Percentiles rank a stretch among this genome's conserved stretches.
These are phyloP conservation scores for Diachasma alloeum DNA, from an alignment of 1,140 invertebrate species.

Conservation along the genomic window DNA sequence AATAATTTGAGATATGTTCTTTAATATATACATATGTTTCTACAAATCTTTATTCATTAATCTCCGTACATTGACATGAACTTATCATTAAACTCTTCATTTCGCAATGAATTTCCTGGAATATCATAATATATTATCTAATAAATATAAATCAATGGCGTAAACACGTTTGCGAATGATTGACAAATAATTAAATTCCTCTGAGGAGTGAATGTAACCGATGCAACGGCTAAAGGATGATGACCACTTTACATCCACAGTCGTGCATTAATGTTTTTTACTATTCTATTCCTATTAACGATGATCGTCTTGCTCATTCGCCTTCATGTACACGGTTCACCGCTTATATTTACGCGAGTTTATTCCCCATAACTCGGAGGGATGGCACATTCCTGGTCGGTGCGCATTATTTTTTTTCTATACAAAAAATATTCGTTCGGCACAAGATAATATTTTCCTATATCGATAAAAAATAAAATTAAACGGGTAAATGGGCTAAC, in stretches of 20 bases:
- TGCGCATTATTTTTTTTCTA: constrained; percentile 11
- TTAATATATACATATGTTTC: constrained; percentile 10
- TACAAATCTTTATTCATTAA: neutral
- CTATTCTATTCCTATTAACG: constrained; percentile 27
- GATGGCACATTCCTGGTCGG: constrained; percentile 34
- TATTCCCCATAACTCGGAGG: constrained; percentile 26
- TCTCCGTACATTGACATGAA: neutral
- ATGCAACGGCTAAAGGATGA: neutral
- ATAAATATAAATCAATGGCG: constrained; percentile 14
- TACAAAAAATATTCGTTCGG: neutral
- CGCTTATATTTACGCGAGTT: constrained; percentile 27
- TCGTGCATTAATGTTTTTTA: neutral
- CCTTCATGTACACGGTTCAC: constrained; percentile 13
- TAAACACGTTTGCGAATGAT: constrained; percentile 9
- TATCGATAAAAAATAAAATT: neutral
- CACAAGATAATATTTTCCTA: neutral
- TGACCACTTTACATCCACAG: neutral
- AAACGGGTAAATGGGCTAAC: neutral
- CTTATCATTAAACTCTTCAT: neutral
- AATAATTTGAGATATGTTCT: neutral
- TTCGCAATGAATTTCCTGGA: neutral
- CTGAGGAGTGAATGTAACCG: neutral
- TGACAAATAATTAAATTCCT: neutral
- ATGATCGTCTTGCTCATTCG: constrained; percentile 13
- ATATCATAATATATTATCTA: neutral